Base-by-base conservation (phyloP, 2,113 vertebrate genomes). In the Poeciliopsis prolifica region DNA sequence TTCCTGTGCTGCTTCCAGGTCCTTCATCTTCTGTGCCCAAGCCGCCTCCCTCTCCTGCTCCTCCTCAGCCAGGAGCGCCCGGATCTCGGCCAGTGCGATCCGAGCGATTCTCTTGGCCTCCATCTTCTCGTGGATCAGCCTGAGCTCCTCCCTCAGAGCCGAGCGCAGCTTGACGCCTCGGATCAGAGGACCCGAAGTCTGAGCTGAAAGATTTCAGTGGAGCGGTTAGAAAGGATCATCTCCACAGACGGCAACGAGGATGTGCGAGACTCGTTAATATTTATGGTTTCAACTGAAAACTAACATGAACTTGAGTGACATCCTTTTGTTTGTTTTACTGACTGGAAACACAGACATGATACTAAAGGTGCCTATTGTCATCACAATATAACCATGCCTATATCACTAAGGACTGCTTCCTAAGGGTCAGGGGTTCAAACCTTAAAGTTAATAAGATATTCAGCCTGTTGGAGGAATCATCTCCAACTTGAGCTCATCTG, bases 111-210 rank as follows among this genome's bases (percentile, higher is more conserved):
- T 93, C 87, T 93, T 93, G 62, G 92, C 93, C 79, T 94, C 94
- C 77, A 94, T 93, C 87, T 91, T 91, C 60, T 92, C 83, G 5
- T 91, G 81, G 83, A 94, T 89, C 42, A 65, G 66, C 78, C 89
- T 96, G 70, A 95, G 90, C 12, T 97, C 94, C 68, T 97, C 61
- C n/a, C 2, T 80, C 10, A 91, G 82, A 0, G 81, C 96, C 54
- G 87, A 94, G 62, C 77, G 88, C 80, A 93, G 95, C 90, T 88
- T 91, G 22, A 85, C 5, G 13, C 93, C 89, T 72, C 81, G 80
- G n/a, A 76, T 61, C 0, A 83, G 83, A 12, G 6, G 86, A 3
- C 82, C 94, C 93, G 86, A 70, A 74, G 74, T 65, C 70, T 30
- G 74, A 42, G 37, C n/a, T 58, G 5, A 5, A 69, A 81, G 12